A percentile compares a stretch with the other conserved stretches of the same genome.
Evolutionary conservation across 2,113 vertebrate genomes (phyloP).

Genomic region (Pelusios castaneus): DNA sequence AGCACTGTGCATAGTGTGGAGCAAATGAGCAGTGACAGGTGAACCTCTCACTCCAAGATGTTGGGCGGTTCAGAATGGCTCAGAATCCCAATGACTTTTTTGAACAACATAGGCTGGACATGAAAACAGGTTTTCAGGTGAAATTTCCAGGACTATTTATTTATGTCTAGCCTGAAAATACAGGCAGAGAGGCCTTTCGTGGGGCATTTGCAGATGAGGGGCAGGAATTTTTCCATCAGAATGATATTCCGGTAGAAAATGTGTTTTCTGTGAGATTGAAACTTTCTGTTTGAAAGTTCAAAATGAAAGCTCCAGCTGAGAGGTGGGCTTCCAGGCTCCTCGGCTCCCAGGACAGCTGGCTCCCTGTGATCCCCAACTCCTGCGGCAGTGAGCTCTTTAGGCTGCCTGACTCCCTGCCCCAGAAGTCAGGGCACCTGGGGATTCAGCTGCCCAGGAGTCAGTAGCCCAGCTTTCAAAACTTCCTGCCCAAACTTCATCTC

Average conservation of each 20-base stretch:
- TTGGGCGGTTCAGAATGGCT: too few species aligned
- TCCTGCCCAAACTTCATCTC: not conserved
- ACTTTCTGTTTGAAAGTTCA: not conserved
- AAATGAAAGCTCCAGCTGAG: accelerated
- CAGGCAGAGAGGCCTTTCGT: not conserved
- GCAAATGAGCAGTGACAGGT: too few species aligned
- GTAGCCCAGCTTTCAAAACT: not conserved
- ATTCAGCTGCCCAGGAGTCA: not conserved
- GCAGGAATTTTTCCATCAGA: conserved; percentile 1
- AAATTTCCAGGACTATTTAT: not conserved
- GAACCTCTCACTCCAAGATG: too few species aligned
- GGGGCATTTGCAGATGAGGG: not conserved
- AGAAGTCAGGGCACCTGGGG: not conserved
- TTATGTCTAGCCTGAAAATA: not conserved
- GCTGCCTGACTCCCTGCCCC: not conserved
- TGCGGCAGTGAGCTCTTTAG: too few species aligned
- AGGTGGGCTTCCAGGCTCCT: not conserved
- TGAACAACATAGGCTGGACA: not conserved
- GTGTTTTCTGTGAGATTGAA: not conserved
- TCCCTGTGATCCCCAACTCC: not conserved
- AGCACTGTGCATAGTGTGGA: not conserved
- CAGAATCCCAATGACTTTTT: not conserved
- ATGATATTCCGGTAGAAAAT: not conserved
- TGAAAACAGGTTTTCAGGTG: not conserved
- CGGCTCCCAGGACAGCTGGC: not conserved